Evolutionary conservation across 2,797 vertebrate species (phyloP), one percentile per base, ranked within the genome.

Genomic region (Phoxinus dragarum): DNA sequence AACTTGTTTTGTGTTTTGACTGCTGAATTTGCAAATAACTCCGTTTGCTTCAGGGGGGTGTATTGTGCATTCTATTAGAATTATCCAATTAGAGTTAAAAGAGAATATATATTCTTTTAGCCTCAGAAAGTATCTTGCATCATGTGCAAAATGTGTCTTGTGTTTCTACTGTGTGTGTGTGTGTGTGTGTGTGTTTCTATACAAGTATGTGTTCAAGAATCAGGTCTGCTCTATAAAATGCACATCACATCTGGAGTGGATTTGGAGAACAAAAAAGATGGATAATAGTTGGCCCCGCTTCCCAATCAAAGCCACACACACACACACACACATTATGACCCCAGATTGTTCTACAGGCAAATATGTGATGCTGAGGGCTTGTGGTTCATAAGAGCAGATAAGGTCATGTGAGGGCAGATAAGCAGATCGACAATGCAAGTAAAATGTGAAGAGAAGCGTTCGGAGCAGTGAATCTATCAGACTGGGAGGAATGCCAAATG

Each of bases 161-260:
- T 38, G 72, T 27, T 66, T 59, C 36, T 84, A n/a, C 19, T 75
- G 11, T 72, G 2, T n/a, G n/a, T 75, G 11, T 72, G 2, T 75
- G 11, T 72, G 2, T 75, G 11, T 72, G 2, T 21, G 52, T 84
- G 44, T 17, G 31, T 49, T 74, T 27, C n/a, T 67, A 42, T 75
- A 40, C 42, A 81, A n/a, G n/a, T 67, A 34, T 36, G 47, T 40
- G 75, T 83, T 69, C 21, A 64, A 49, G 56, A 68, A 67, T 80
- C 19, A 34, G 21, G 21, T 76, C 49, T 54, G 61, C 66, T 88
- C 27, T 61, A 12, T 52, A 79, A 73, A 80, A 87, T 73, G 54
- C 44, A 47, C 49, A 71, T 86, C 78, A 87, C 89, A 91, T 90
- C 88, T 89, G 86, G 89, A 89, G 54, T 44, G 49, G 42, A 87